Evolutionary conservation across 2,888 invertebrate genomes (phyloP).

Genomic region (Gibbula magus): DNA sequence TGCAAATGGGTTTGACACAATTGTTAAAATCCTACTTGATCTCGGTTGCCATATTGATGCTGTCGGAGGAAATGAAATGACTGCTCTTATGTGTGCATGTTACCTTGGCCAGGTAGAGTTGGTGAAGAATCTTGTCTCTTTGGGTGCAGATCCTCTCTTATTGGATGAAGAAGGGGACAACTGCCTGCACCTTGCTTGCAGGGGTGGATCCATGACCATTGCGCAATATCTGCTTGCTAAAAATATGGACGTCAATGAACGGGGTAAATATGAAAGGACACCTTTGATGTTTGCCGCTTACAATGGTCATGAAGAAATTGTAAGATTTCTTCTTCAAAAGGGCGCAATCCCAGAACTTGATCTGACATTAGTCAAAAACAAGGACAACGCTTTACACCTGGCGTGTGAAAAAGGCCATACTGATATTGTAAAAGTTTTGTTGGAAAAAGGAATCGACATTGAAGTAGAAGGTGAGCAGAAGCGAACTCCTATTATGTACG

Average conservation of each 20-base stretch:
- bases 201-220: background rate
- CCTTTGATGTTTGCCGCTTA: background rate
- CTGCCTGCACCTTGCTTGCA: background rate
- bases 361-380: background rate
- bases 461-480: background rate
- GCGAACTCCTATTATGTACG: background rate
- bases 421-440: background rate
- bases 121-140: background rate
- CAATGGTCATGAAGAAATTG: background rate
- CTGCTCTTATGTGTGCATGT: conserved; percentile 5
- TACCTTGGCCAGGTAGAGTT: background rate
- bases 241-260: background rate
- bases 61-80: background rate
- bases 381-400: background rate
- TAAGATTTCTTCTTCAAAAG: background rate
- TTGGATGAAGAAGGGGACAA: conserved; percentile 3
- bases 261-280: conserved; percentile 7
- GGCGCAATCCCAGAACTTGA: background rate
- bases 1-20: background rate
- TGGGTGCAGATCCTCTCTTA: background rate
- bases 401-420: background rate
- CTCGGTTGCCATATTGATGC: background rate
- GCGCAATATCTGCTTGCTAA: background rate
- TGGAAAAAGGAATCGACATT: background rate
- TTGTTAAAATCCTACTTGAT: background rate